phyloP scores from a whole-genome alignment of 2,888 invertebrate genomes.

The Drosophila emarginata region DNA sequence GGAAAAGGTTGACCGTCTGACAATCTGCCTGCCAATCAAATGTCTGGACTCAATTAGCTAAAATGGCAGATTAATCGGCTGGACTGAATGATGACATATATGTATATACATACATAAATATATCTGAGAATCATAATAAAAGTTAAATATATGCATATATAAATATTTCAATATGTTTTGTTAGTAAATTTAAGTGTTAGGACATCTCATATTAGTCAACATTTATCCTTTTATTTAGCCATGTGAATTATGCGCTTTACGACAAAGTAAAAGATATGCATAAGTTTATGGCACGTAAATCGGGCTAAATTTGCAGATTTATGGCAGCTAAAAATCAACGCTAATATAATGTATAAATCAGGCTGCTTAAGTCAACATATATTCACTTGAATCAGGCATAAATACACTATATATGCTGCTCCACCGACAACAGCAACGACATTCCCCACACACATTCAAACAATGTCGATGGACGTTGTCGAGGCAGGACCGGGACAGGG shows the following conservation, averaged over 20 bases:
- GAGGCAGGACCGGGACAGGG: background rate
- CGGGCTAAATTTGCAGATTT: constrained; percentile 55
- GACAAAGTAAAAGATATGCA: constrained; percentile 19
- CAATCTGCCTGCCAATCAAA: constrained; percentile 6
- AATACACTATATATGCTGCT: constrained; percentile 38
- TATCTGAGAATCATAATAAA: too few relatives aligned
- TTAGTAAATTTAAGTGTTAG: background rate
- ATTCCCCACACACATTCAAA: background rate
- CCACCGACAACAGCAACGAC: too few relatives aligned
- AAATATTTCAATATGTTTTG: constrained; percentile 4
- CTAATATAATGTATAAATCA: constrained; percentile 74
- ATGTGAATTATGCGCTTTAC: constrained; percentile 36
- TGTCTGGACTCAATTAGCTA: constrained; percentile 20
- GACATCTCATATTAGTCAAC: constrained; percentile 2
- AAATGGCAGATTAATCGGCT: background rate
- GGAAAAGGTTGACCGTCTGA: background rate
- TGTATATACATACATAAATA: constrained; percentile 13
- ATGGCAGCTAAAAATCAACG: constrained; percentile 64
- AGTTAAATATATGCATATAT: background rate
- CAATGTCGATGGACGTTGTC: background rate
- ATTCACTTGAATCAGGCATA: constrained; percentile 56
- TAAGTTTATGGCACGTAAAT: constrained; percentile 29
- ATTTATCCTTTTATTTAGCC: constrained; percentile 21
- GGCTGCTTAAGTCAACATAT: constrained; percentile 63
- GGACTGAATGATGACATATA: constrained; percentile 18